Conservation (phyloP, 1,140 invertebrate species). For the Paraescarpia echinospica region DNA sequence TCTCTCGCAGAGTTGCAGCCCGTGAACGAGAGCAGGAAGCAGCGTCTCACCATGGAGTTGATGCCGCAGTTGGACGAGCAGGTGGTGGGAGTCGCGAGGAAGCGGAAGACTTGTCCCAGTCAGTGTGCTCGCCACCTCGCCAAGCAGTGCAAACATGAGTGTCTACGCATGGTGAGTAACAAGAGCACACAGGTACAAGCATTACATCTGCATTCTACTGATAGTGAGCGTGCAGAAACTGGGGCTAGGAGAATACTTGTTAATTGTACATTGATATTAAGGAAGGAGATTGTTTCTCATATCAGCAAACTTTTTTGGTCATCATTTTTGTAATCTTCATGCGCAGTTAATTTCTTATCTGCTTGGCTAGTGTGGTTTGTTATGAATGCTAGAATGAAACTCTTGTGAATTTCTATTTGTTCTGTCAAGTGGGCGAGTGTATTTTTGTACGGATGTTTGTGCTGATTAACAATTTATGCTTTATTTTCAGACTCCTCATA, state of each 20-base stretch:
- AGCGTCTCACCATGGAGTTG: neutral
- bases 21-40: neutral
- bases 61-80: neutral
- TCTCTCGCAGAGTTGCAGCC: neutral
- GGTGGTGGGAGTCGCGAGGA: neutral
- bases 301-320: too few relatives aligned
- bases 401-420: too few relatives aligned
- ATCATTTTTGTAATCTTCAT: too few relatives aligned
- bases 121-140: neutral
- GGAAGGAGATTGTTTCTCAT: neutral
- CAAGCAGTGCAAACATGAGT: neutral
- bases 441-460: too few relatives aligned
- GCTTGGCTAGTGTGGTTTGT: too few relatives aligned
- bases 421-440: too few relatives aligned
- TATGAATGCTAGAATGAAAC: too few relatives aligned
- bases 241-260: neutral
- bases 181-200: neutral
- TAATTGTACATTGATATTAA: neutral
- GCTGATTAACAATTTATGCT: too few relatives aligned
- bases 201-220: neutral
- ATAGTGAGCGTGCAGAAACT: neutral
- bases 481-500: too few relatives aligned
- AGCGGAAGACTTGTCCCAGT: neutral
- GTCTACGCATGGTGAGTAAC: neutral
- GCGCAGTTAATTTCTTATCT: too few relatives aligned